Evolutionary conservation across 2,888 invertebrate species (phyloP).

Genomic region (Caradrina clavipalpis): DNA sequence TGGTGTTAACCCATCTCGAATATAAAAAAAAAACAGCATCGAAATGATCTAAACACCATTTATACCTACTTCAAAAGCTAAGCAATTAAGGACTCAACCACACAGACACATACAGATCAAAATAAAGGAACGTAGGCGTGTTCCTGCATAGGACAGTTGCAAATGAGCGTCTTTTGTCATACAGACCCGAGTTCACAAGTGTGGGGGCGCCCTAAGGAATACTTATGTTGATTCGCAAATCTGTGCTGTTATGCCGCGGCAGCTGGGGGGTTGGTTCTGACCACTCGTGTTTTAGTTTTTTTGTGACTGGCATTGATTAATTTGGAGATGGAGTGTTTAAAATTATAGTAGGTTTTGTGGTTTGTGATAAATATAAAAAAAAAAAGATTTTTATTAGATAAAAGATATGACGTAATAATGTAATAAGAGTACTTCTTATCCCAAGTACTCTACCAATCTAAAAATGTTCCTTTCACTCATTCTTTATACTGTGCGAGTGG

Average conservation of each 20-base stretch:
- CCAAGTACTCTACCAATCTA: no score
- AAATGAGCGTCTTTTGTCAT: constrained; percentile 82
- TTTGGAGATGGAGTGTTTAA: not conserved
- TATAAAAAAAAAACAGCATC: no score
- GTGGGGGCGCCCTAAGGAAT: constrained; percentile 44
- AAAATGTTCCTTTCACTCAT: no score
- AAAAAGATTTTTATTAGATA: no score
- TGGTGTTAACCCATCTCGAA: no score
- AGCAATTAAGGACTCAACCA: constrained; percentile 26
- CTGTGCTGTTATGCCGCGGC: constrained; percentile 36
- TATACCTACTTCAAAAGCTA: not conserved
- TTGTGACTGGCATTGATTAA: constrained; percentile 30
- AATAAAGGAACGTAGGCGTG: constrained; percentile 70
- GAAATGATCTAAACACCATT: no score
- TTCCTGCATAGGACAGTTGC: constrained; percentile 76
- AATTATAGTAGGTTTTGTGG: no score
- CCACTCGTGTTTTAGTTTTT: constrained; percentile 31
- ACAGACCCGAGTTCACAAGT: constrained; percentile 45
- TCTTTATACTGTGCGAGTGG: no score
- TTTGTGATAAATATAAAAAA: no score
- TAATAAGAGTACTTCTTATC: no score
- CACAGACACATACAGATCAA: constrained; percentile 49
- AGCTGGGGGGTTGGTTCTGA: constrained; percentile 38
- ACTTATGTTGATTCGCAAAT: constrained; percentile 61
- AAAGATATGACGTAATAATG: no score